Evolutionary conservation across 2,888 invertebrate genomes (phyloP).

Genomic region (Caenorhabditis becei): DNA sequence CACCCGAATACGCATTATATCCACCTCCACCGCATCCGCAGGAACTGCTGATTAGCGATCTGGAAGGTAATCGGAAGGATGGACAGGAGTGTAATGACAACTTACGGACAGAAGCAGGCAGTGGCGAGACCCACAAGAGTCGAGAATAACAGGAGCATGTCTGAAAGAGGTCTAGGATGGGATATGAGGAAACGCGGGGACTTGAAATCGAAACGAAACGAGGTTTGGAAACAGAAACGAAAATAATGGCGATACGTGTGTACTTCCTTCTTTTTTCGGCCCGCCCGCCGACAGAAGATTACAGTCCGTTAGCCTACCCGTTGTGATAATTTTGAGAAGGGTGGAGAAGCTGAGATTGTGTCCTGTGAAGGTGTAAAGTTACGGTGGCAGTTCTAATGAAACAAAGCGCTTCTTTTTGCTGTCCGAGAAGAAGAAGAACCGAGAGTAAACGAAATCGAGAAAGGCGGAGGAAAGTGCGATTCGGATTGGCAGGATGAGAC

Average conservation of each 20-base stretch:
- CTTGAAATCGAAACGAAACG: neutral
- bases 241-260: constrained; percentile 28
- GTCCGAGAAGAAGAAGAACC: constrained; percentile 29
- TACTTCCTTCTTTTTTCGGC: constrained; percentile 41
- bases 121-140: constrained; percentile 3
- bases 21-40: constrained; percentile 58
- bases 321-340: constrained; percentile 53
- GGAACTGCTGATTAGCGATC: constrained; percentile 43
- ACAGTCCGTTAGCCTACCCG: constrained; percentile 37
- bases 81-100: constrained; percentile 19
- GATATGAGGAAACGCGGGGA: neutral
- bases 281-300: constrained; percentile 43
- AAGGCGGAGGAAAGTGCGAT: neutral
- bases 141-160: constrained; percentile 5
- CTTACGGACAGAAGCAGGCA: constrained; percentile 60
- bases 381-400: constrained; percentile 50
- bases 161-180: neutral
- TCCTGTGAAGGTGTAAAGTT: constrained; percentile 56
- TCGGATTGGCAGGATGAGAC: constrained; percentile 18
- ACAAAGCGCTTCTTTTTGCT: constrained; percentile 37
- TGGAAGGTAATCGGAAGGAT: constrained; percentile 13
- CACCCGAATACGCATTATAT: constrained; percentile 41
- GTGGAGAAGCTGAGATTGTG: constrained; percentile 28
- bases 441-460: constrained; percentile 8
- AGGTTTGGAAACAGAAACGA: constrained; percentile 17